A percentile compares a stretch with the other conserved stretches of the same genome.
Conservation (phyloP, 2,888 invertebrate species). For the Antheraea assamensis region DNA sequence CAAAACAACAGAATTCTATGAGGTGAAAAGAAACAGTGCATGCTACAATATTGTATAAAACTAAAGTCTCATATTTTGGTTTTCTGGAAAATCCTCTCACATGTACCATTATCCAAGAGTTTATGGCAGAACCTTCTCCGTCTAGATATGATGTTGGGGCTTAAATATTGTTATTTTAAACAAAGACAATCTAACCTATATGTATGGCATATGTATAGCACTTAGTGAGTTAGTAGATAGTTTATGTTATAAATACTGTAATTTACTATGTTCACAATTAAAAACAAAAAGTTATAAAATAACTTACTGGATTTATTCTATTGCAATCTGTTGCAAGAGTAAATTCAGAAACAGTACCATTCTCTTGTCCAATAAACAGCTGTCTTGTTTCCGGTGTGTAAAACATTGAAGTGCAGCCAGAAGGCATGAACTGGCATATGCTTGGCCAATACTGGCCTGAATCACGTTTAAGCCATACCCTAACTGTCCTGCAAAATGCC, state of each 20-base stretch:
- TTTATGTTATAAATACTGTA: not conserved
- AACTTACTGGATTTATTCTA: conserved; percentile 89
- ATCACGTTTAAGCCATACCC: conserved; percentile 98
- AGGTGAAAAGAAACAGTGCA: too few relatives aligned
- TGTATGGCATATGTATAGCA: too few relatives aligned
- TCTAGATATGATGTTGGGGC: too few relatives aligned
- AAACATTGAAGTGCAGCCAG: conserved; percentile 94
- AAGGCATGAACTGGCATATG: conserved; percentile 97
- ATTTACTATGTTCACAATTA: not conserved
- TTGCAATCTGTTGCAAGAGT: conserved; percentile 96
- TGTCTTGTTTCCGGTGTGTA: conserved; percentile 94
- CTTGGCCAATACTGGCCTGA: conserved; percentile 99
- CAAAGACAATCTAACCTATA: too few relatives aligned
- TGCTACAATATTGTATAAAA: too few relatives aligned
- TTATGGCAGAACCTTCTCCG: too few relatives aligned
- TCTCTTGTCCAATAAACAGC: conserved; percentile 97
- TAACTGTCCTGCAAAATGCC: conserved; percentile 87
- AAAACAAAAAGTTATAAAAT: not conserved
- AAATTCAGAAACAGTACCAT: conserved; percentile 96
- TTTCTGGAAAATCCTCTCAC: too few relatives aligned
- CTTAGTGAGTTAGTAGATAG: too few relatives aligned
- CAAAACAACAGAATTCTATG: too few relatives aligned
- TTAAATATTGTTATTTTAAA: too few relatives aligned
- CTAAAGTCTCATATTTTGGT: too few relatives aligned
- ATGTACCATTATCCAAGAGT: too few relatives aligned